Evolutionary conservation across 2,888 invertebrate species (phyloP).

Genomic region (Trachelus tabidus): DNA sequence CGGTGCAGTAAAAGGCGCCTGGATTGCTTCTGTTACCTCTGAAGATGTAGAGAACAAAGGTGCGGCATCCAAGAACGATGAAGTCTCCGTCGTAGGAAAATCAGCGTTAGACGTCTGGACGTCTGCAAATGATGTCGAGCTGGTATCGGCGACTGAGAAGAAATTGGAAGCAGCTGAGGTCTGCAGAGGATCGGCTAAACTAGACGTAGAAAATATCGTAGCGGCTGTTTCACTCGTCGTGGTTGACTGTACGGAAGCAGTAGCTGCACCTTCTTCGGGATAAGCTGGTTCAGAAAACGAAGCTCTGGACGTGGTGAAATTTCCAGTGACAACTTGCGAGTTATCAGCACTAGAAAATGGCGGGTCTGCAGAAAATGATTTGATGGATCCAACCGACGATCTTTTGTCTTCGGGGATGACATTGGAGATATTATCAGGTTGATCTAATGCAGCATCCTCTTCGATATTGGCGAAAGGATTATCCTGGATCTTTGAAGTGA

Average conservation of each 20-base stretch:
- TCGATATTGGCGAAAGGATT: constrained; percentile 47
- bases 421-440: background rate
- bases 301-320: background rate
- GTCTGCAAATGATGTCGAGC: background rate
- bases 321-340: constrained; percentile 50
- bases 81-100: constrained; percentile 18
- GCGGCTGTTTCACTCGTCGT: constrained; percentile 22
- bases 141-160: constrained; percentile 39
- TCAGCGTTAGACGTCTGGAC: constrained; percentile 17
- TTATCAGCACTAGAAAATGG: constrained; percentile 60
- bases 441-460: constrained; percentile 22
- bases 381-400: constrained; percentile 35
- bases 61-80: constrained; percentile 29
- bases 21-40: background rate
- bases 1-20: background rate
- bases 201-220: background rate
- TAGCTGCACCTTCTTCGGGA: background rate
- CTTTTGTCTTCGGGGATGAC: constrained; percentile 38
- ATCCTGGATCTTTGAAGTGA: constrained; percentile 35
- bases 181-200: background rate
- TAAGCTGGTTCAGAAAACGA: background rate
- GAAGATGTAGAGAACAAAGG: constrained; percentile 30
- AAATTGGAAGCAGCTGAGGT: constrained; percentile 27
- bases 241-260: constrained; percentile 19
- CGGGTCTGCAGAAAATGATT: constrained; percentile 36